Conservation (phyloP, 2,113 vertebrate species). For the Fulmarus glacialis region DNA sequence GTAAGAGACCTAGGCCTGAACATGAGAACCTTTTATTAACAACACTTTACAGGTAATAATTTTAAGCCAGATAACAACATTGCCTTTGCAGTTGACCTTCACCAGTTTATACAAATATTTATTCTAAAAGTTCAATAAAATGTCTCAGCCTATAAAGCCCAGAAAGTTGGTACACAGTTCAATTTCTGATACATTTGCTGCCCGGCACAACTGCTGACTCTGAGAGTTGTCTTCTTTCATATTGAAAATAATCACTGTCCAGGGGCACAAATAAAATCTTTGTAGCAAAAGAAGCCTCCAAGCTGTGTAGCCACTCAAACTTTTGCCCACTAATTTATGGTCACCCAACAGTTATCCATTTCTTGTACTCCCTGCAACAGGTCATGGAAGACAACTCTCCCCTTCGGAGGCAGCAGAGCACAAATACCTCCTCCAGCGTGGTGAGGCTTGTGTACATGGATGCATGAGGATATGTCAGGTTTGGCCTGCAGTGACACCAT, state of each 20-base stretch:
- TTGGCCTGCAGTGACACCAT: slow-evolving; percentile 7
- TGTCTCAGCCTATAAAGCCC: neutral
- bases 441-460: neutral
- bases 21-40: neutral
- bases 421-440: neutral
- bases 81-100: neutral
- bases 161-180: neutral
- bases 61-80: neutral
- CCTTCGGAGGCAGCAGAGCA: neutral
- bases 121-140: neutral
- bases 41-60: neutral
- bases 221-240: neutral
- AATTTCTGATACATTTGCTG: neutral
- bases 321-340: neutral
- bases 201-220: neutral
- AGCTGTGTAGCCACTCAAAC: neutral
- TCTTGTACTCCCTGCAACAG: neutral
- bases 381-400: neutral
- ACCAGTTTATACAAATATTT: neutral
- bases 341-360: neutral
- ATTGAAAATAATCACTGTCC: neutral
- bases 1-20: neutral
- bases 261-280: neutral
- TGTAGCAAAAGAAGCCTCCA: neutral
- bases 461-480: neutral